Percentiles rank a stretch among this genome's conserved stretches.
Conservation (phyloP, 1,140 invertebrate species). For the Drosophila nannoptera region DNA sequence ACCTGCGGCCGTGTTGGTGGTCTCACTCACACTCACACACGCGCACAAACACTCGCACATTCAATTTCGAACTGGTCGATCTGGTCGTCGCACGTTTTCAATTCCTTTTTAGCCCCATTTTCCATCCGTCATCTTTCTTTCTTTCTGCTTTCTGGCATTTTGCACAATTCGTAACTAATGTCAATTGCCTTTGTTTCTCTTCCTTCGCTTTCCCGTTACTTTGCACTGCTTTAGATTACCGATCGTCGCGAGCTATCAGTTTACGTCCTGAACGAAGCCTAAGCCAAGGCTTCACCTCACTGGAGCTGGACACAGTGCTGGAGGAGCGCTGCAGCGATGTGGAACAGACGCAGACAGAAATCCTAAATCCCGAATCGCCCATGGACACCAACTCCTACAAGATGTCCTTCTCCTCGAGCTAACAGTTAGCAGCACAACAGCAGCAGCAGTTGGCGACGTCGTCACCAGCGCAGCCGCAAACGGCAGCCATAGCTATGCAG, state of each 20-base stretch:
- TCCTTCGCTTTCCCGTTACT: background rate
- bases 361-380: constrained; percentile 73
- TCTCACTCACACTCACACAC: constrained; percentile 4
- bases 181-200: constrained; percentile 12
- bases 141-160: background rate
- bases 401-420: constrained; percentile 77
- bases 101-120: background rate
- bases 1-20: background rate
- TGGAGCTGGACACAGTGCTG: constrained; percentile 89
- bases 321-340: constrained; percentile 87
- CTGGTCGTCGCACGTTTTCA: constrained; percentile 1
- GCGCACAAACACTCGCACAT: background rate
- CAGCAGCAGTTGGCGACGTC: constrained; percentile 30
- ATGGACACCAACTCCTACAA: constrained; percentile 74
- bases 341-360: constrained; percentile 82
- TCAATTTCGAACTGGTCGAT: background rate
- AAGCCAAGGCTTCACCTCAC: constrained; percentile 84
- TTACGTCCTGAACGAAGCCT: constrained; percentile 83
- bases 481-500: constrained; percentile 24
- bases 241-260: constrained; percentile 83
- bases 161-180: constrained; percentile 5
- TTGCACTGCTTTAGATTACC: constrained; percentile 74
- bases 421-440: constrained; percentile 68
- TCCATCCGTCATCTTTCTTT: constrained; percentile 4
- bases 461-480: constrained; percentile 13